phyloP scores from a whole-genome alignment of 2,113 vertebrate genomes.

The Thermophis baileyi region DNA sequence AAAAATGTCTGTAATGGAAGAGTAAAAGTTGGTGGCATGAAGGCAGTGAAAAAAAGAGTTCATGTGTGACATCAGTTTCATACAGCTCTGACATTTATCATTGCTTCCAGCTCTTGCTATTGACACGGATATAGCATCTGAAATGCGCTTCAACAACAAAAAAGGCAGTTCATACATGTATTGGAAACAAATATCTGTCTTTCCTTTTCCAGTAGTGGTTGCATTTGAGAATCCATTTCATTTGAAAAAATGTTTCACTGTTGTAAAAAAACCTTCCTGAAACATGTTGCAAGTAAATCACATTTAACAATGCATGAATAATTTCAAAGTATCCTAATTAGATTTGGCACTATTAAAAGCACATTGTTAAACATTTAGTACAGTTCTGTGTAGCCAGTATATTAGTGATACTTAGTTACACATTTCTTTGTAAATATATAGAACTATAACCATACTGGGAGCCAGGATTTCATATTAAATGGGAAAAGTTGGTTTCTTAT shows the following conservation, averaged over 20 bases:
- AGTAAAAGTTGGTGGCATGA: background rate
- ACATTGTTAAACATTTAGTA: background rate
- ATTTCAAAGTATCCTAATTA: background rate
- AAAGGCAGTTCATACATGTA: background rate
- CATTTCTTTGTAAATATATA: background rate
- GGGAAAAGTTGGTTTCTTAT: background rate
- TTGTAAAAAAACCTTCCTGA: background rate
- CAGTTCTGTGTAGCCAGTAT: background rate
- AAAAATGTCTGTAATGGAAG: background rate
- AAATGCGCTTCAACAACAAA: background rate
- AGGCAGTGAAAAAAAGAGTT: background rate
- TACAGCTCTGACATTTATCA: background rate
- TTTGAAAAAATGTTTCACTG: background rate
- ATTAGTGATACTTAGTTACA: background rate
- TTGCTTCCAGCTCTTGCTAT: background rate
- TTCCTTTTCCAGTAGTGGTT: background rate
- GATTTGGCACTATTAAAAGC: too few species aligned
- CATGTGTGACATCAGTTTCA: background rate
- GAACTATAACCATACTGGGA: background rate
- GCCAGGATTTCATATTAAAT: background rate
- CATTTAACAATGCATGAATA: background rate
- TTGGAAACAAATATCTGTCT: background rate
- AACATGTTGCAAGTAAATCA: background rate
- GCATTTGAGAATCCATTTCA: background rate
- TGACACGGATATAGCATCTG: background rate